Conservation (phyloP, 1,140 invertebrate genomes). For the Nasonia vitripennis region DNA sequence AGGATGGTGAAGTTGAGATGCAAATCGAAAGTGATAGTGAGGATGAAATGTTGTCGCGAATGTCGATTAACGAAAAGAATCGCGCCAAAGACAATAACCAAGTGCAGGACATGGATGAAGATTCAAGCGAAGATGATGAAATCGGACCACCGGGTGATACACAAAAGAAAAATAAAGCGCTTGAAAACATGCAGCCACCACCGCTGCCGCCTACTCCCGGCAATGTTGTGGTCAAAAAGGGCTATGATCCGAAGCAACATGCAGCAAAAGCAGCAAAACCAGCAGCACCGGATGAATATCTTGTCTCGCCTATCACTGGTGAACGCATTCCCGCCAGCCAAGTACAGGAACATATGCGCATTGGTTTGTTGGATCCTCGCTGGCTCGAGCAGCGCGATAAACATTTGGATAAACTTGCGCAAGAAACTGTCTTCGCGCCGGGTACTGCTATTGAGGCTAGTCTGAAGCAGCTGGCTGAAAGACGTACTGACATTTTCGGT, state of each 20-base stretch:
- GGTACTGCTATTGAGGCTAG: constrained; percentile 96
- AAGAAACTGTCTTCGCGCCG: constrained; percentile 90
- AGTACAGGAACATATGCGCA: constrained; percentile 98
- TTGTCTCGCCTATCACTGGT: constrained; percentile 98
- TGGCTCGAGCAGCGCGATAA: constrained; percentile 98
- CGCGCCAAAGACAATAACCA: constrained; percentile 80
- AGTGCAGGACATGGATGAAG: constrained; percentile 94
- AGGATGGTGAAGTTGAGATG: constrained; percentile 84
- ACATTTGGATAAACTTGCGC: constrained; percentile 88
- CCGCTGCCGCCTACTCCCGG: constrained; percentile 92
- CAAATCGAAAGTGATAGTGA: constrained; percentile 85
- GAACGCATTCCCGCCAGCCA: constrained; percentile 98
- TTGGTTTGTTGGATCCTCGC: constrained; percentile 96
- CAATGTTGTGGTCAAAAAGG: constrained; percentile 96
- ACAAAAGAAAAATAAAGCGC: constrained; percentile 73
- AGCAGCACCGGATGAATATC: constrained; percentile 87
- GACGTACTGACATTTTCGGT: constrained; percentile 99
- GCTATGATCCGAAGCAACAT: constrained; percentile 95
- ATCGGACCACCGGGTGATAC: constrained; percentile 68
- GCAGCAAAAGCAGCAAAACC: constrained; percentile 78
- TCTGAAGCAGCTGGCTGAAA: constrained; percentile 96
- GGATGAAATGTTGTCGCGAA: constrained; percentile 82
- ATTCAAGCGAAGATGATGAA: constrained; percentile 83
- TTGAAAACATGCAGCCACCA: constrained; percentile 77
- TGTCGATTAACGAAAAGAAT: constrained; percentile 76